These are phyloP conservation scores for Etia nguti DNA, from an alignment of 2,113 vertebrate genomes.

Conservation along the genomic window DNA sequence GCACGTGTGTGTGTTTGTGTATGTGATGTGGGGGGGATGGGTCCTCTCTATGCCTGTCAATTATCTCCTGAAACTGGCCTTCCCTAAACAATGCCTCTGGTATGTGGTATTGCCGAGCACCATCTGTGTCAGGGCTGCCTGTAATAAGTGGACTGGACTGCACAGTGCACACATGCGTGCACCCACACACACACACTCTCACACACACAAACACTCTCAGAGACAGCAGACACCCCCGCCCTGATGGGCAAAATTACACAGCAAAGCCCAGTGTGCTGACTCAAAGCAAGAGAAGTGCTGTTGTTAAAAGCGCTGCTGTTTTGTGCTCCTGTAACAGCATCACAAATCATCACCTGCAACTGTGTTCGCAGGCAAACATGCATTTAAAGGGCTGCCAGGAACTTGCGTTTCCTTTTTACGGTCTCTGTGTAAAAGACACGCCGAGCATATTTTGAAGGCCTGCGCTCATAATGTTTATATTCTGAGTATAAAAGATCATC, in stretches of 20 bases:
- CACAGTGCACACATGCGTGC: not conserved
- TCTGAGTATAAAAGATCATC: not conserved
- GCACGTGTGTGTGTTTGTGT: not conserved
- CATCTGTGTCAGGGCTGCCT: slow-evolving; percentile 79
- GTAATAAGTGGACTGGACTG: slow-evolving; percentile 78
- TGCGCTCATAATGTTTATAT: slow-evolving; percentile 12
- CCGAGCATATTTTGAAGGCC: not conserved
- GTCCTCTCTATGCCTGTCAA: slow-evolving; percentile 74
- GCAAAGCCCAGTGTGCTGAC: slow-evolving; percentile 50
- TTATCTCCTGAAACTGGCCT: slow-evolving; percentile 75
- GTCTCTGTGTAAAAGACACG: not conserved
- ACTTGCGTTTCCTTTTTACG: not conserved
- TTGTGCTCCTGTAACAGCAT: not conserved
- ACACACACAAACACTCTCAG: not conserved
- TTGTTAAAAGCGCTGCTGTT: not conserved
- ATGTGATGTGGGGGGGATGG: slow-evolving; percentile 15
- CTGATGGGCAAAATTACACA: slow-evolving; percentile 42
- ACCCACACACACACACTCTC: not conserved
- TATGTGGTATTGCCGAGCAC: slow-evolving; percentile 78
- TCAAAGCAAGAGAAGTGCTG: slow-evolving; percentile 14
- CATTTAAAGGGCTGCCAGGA: not conserved
- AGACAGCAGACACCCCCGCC: not conserved
- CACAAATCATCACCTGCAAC: not conserved
- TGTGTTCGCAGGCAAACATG: not conserved
- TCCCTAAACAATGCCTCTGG: slow-evolving; percentile 81